Evolutionary conservation across 2,113 vertebrate genomes (phyloP).

Genomic region (Danio rerio): DNA sequence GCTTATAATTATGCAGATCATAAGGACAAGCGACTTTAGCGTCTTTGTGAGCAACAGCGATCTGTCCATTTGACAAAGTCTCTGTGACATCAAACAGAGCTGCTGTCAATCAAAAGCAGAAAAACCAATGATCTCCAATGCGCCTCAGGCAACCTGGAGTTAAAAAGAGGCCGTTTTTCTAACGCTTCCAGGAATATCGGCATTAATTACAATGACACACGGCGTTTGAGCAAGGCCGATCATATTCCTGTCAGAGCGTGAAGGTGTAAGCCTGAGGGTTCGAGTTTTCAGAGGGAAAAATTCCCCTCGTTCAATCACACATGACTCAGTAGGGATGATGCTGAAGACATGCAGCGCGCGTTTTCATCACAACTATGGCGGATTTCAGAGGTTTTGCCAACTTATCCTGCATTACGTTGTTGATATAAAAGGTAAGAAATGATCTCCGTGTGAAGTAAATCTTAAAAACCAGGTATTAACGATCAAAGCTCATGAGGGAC

Average conservation of each 20-base stretch:
- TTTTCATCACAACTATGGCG: neutral
- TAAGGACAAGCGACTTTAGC: constrained; percentile 1
- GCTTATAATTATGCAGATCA: neutral
- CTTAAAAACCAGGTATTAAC: neutral
- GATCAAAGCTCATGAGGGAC: neutral
- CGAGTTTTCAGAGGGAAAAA: constrained; percentile 36
- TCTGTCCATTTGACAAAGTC: neutral
- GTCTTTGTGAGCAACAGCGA: constrained; percentile 1
- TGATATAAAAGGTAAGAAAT: neutral
- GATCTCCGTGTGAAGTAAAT: neutral
- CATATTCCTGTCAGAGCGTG: constrained; percentile 63
- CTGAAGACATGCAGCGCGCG: neutral
- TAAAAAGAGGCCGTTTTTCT: constrained; percentile 54
- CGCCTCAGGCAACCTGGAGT: constrained; percentile 45
- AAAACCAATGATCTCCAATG: constrained; percentile 46
- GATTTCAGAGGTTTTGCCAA: neutral
- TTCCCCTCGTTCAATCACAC: constrained; percentile 14
- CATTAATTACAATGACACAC: constrained; percentile 59
- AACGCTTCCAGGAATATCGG: constrained; percentile 18
- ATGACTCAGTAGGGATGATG: neutral
- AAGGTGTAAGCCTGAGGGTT: constrained; percentile 62
- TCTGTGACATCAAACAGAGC: constrained; percentile 32
- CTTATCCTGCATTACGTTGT: neutral
- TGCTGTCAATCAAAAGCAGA: constrained; percentile 27
- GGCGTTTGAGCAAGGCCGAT: constrained; percentile 48